phyloP scores from a whole-genome alignment of 2,888 invertebrate genomes.

The Cryptosula pallasiana region DNA sequence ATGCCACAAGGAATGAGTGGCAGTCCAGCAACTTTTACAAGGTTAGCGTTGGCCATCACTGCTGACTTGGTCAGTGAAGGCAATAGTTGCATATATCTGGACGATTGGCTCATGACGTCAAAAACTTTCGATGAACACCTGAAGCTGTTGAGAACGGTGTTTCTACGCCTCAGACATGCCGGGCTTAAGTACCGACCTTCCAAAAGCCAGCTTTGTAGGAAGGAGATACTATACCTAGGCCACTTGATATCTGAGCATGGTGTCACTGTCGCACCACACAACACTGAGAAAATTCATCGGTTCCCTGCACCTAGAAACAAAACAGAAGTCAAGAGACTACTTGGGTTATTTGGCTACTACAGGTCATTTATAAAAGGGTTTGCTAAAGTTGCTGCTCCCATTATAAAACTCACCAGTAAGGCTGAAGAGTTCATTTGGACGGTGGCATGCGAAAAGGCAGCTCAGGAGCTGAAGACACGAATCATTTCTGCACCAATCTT shows the following conservation, averaged over 20 bases:
- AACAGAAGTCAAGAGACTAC: neutral
- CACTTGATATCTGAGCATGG: neutral
- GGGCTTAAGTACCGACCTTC: neutral
- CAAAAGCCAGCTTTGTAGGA: neutral
- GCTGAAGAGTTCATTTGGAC: neutral
- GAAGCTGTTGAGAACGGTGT: neutral
- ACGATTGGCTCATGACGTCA: slow-evolving; percentile 3
- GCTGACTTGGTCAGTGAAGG: neutral
- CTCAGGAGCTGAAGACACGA: neutral
- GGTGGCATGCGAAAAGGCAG: neutral
- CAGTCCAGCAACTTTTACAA: neutral
- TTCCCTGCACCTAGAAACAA: neutral
- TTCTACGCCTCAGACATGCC: neutral
- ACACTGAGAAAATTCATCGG: neutral
- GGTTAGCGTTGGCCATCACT: neutral
- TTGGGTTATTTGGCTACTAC: neutral
- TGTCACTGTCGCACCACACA: neutral
- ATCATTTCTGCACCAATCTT: neutral
- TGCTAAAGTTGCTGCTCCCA: neutral
- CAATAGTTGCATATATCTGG: slow-evolving; percentile 5
- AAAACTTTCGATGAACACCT: neutral
- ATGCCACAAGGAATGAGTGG: slow-evolving; percentile 6
- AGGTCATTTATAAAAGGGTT: neutral
- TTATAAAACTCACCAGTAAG: neutral
- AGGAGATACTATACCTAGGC: neutral